Base-by-base conservation (phyloP, 2,888 invertebrate genomes). In the Folsomia manolachei region DNA sequence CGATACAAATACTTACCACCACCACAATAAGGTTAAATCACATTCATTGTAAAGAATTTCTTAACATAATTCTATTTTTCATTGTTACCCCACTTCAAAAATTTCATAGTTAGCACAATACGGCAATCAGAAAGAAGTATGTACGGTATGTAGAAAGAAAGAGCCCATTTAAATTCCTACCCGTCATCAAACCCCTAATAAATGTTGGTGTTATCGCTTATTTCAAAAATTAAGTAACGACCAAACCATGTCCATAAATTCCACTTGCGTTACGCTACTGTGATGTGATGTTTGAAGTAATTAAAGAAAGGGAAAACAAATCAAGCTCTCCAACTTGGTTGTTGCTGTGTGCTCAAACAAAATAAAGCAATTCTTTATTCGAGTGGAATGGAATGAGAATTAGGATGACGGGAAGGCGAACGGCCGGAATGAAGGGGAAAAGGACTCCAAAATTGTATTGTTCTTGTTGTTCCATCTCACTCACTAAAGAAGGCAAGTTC, bases 81-180 rank as follows among this genome's bases (percentile, higher is more conserved):
- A 9, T 11, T 18, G 51, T 11, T 51, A 51, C 18, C 51, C 51
- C 51, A 51, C 18, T 51, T 51, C 18, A n/a, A n/a, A n/a, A n/a
- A n/a, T n/a, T n/a, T n/a, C n/a, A 39, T 39, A 39, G 39, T 39
- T 39, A 39, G 39, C 39, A 39, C 14, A 39, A 39, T 14, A 9
- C 39, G 39, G n/a, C n/a, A n/a, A n/a, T n/a, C n/a, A n/a, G n/a
- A n/a, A n/a, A n/a, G n/a, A n/a, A n/a, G n/a, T n/a, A n/a, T n/a
- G n/a, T n/a, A 27, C n/a, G n/a, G 2, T 21, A 27, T n/a, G 11
- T 4, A 2, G 19, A 63, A 25, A 27, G 1, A 18, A 63, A 27
- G 63, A 63, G 63, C n/a, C 63, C 62, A 63, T 63, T 63, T 63
- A 63, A 63, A 63, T 63, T 63, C 63, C 27, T 63, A 2, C 4